Percentiles rank a stretch among this genome's conserved stretches.
Evolutionary conservation across 2,113 vertebrate species (phyloP).

Genomic region (Numida meleagris): DNA sequence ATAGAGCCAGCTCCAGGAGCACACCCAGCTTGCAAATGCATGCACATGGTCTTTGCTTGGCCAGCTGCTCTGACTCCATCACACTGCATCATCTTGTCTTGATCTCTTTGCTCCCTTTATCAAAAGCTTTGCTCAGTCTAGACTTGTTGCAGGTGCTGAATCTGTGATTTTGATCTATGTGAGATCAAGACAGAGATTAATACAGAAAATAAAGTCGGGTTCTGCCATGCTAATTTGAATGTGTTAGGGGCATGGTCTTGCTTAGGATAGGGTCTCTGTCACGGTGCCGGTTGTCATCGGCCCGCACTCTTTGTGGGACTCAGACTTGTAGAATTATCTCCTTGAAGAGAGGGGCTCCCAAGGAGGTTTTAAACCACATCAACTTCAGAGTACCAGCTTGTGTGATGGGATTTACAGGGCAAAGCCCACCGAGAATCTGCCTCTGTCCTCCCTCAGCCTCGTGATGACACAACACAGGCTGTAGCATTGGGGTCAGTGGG

Average conservation of each 20-base stretch:
- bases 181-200: not conserved
- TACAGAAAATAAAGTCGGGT: not conserved
- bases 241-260: not conserved
- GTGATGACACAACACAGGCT: too few species aligned
- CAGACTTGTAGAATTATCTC: too few species aligned
- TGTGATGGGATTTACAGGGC: too few species aligned
- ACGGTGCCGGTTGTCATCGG: too few species aligned
- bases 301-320: too few species aligned
- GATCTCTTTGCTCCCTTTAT: not conserved
- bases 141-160: not conserved
- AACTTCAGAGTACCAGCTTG: too few species aligned
- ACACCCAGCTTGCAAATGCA: accelerated
- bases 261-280: not conserved
- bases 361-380: too few species aligned
- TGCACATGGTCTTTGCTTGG: accelerated
- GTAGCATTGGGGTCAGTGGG: too few species aligned
- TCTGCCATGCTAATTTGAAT: not conserved
- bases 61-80: not conserved
- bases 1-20: not conserved
- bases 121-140: not conserved
- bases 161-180: not conserved
- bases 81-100: accelerated
- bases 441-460: too few species aligned
- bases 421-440: too few species aligned
- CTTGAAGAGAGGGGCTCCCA: too few species aligned